phyloP scores from a whole-genome alignment of 2,888 invertebrate species.

The Proisotoma minuta region DNA sequence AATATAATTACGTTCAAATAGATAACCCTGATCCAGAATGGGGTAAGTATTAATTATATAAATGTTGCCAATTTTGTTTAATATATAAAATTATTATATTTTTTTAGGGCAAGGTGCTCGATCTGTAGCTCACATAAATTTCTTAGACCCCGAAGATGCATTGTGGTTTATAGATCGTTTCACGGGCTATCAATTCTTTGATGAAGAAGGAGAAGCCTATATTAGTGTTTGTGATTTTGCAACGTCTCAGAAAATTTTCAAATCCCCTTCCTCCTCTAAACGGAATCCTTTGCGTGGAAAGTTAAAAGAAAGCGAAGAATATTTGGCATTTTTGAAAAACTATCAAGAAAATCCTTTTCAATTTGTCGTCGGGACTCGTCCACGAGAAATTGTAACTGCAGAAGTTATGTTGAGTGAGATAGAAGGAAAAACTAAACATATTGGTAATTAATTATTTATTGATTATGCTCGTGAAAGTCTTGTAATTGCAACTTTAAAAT shows the following conservation, averaged over 20 bases:
- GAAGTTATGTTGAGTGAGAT: constrained; percentile 6
- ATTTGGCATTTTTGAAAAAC: not conserved
- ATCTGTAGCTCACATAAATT: constrained; percentile 8
- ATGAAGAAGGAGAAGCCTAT: not conserved
- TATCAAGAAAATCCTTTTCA: not conserved
- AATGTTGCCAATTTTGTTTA: not conserved
- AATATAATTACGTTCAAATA: not conserved
- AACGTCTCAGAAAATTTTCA: not conserved
- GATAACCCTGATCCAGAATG: constrained; percentile 6
- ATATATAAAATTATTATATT: not conserved
- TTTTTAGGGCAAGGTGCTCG: not conserved
- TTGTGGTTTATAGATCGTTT: constrained; percentile 1
- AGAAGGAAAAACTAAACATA: not conserved
- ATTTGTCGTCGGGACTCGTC: not conserved
- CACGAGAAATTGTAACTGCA: not conserved
- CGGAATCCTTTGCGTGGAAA: not conserved
- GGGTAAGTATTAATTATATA: not conserved
- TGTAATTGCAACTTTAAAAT: too few relatives aligned
- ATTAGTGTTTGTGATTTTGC: not conserved
- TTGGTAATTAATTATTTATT: too few relatives aligned
- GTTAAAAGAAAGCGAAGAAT: not conserved
- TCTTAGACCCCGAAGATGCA: constrained; percentile 5
- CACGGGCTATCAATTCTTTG: constrained; percentile 4
- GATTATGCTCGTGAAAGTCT: not conserved
- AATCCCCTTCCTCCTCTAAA: not conserved